A percentile compares a stretch with the other conserved stretches of the same genome.
These are phyloP conservation scores for Hybos culiciformis DNA, from an alignment of 2,888 invertebrate genomes.

Conservation along the genomic window DNA sequence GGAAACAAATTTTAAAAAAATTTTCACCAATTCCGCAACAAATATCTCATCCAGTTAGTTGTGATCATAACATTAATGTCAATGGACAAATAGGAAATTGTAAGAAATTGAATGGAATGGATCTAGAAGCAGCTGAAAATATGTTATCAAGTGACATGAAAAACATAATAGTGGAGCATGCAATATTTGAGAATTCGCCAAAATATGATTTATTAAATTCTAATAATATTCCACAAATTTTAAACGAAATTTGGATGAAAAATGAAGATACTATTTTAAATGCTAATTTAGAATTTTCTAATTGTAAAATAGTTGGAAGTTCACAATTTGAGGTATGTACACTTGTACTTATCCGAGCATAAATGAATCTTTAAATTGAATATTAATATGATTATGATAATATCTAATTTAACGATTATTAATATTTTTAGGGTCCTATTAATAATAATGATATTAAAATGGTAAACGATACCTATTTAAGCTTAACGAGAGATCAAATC, in stretches of 20 bases:
- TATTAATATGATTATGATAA: no score
- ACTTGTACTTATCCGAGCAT: no score
- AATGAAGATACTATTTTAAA: constrained; percentile 27
- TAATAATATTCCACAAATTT: constrained; percentile 25
- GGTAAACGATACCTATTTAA: constrained; percentile 39
- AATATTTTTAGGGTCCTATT: constrained; percentile 34
- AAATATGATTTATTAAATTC: constrained; percentile 34
- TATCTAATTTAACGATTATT: constrained; percentile 18
- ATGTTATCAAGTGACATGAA: constrained; percentile 19
- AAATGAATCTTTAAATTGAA: no score
- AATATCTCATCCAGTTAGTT: constrained; percentile 17
- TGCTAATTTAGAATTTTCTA: constrained; percentile 19
- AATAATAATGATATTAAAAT: constrained; percentile 37
- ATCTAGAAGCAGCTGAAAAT: constrained; percentile 16
- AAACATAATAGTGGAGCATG: constrained; percentile 32
- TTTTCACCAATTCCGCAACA: constrained; percentile 20
- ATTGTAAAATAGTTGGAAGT: constrained; percentile 23
- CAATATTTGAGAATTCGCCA: constrained; percentile 34
- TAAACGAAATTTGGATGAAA: constrained; percentile 38
- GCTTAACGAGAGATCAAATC: constrained; percentile 37
- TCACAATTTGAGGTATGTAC: constrained; percentile 22
- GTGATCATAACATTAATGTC: constrained; percentile 17
- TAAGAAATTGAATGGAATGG: constrained; percentile 21
- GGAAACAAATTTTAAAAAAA: constrained; percentile 35
- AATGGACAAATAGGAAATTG: constrained; percentile 18